phyloP scores from a whole-genome alignment of 1,140 invertebrate genomes.

The Drosophila ogumai region DNA sequence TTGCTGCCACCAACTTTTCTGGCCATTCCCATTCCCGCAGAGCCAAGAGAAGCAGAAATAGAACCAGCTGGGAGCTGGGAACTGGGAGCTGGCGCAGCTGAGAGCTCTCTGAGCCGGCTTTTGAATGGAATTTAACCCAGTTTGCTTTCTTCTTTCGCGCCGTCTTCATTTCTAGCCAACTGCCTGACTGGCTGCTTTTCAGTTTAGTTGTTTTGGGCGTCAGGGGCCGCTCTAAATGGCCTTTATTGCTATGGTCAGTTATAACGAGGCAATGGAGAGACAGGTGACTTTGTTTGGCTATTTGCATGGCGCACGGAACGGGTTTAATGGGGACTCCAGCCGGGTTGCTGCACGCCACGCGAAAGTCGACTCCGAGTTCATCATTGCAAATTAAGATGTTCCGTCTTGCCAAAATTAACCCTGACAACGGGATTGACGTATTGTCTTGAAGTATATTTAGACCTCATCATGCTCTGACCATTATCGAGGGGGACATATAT shows the following conservation, averaged over 20 bases:
- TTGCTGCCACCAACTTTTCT: constrained; percentile 33
- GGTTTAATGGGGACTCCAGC: constrained; percentile 35
- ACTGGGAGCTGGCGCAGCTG: constrained; percentile 2
- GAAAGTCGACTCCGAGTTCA: constrained; percentile 8
- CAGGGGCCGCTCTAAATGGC: constrained; percentile 50
- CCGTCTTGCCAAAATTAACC: constrained; percentile 25
- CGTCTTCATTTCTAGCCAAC: constrained; percentile 55
- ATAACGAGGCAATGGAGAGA: constrained; percentile 57
- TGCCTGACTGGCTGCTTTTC: constrained; percentile 38
- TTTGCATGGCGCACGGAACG: constrained; percentile 36
- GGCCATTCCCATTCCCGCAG: constrained; percentile 42
- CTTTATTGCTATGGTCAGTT: constrained; percentile 73
- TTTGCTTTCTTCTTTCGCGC: constrained; percentile 72
- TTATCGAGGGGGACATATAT: constrained; percentile 28
- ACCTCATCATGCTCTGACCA: constrained; percentile 18
- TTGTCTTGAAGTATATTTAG: constrained; percentile 34
- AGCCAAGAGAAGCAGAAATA: constrained; percentile 26
- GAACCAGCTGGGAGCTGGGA: constrained; percentile 41
- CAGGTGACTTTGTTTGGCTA: constrained; percentile 53
- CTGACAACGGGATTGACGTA: constrained; percentile 35
- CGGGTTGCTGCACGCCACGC: constrained; percentile 7
- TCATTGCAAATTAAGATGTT: constrained; percentile 21
- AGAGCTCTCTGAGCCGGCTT: constrained; percentile 44
- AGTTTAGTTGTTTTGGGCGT: constrained; percentile 50
- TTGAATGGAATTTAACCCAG: constrained; percentile 80